Evolutionary conservation across 2,113 vertebrate species (phyloP).

Genomic region (Azemiops feae): DNA sequence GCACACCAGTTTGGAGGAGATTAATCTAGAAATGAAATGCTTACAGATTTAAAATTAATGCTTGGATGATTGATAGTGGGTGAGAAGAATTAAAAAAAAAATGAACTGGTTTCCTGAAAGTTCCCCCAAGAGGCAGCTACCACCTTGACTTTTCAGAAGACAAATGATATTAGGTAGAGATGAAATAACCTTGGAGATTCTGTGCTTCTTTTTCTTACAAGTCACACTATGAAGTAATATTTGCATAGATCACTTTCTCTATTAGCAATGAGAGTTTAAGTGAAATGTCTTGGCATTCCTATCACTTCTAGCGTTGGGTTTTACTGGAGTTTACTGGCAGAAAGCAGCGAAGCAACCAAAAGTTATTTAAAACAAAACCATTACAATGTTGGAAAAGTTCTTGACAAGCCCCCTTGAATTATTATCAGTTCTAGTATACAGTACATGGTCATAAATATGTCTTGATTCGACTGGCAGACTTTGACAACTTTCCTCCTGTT

Average conservation of each 20-base stretch:
- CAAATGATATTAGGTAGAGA: background rate
- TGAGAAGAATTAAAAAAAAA: background rate
- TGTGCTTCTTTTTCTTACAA: background rate
- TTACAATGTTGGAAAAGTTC: conserved; percentile 40
- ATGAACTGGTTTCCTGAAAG: background rate
- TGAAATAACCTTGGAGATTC: background rate
- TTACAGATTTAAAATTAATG: background rate
- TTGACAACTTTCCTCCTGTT: background rate
- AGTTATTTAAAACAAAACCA: conserved; percentile 46
- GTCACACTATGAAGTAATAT: conserved; percentile 26
- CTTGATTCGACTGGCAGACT: conserved; percentile 31
- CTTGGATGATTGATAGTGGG: background rate
- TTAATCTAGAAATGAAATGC: background rate
- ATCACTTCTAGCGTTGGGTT: conserved; percentile 48
- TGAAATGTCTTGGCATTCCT: conserved; percentile 48
- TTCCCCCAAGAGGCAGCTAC: background rate
- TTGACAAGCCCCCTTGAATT: conserved; percentile 11
- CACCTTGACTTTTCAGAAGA: background rate
- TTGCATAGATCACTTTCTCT: conserved; percentile 54
- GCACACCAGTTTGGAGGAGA: background rate
- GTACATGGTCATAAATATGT: conserved; percentile 53
- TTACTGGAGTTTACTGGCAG: conserved; percentile 59
- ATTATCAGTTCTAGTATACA: conserved; percentile 57
- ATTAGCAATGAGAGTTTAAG: conserved; percentile 53
- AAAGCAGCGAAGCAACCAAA: conserved; percentile 38